These are phyloP conservation scores for Zele albiditarsus DNA, from an alignment of 2,888 invertebrate genomes.

Conservation along the genomic window DNA sequence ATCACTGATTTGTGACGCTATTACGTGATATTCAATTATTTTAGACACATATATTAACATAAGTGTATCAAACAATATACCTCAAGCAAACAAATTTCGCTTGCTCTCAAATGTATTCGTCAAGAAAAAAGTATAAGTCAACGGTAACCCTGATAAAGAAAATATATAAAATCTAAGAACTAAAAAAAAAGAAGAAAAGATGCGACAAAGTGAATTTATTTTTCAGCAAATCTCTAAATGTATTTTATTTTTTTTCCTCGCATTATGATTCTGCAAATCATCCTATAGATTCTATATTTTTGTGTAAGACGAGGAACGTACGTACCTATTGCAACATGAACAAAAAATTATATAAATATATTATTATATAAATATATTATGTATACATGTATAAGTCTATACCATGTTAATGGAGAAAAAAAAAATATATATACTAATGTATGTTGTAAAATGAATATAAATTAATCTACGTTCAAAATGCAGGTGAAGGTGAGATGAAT, in stretches of 20 bases:
- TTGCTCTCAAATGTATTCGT: slow-evolving; percentile 33
- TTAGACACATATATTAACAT: slow-evolving; percentile 21
- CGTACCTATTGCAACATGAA: slow-evolving; percentile 64
- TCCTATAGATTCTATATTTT: slow-evolving; percentile 71
- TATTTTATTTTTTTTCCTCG: slow-evolving; percentile 42
- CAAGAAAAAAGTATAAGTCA: slow-evolving; percentile 28
- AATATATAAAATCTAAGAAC: slow-evolving; percentile 12
- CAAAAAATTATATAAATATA: slow-evolving; percentile 54
- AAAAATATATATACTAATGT: slow-evolving; percentile 58
- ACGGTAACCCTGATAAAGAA: neutral
- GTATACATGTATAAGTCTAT: slow-evolving; percentile 67
- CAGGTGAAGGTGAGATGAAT: slow-evolving; percentile 36
- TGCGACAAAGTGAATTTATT: slow-evolving; percentile 22
- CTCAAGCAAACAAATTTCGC: slow-evolving; percentile 34
- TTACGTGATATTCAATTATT: slow-evolving; percentile 5
- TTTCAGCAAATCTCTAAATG: slow-evolving; percentile 25
- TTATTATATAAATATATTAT: slow-evolving; percentile 55
- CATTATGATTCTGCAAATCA: slow-evolving; percentile 54
- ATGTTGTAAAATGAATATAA: slow-evolving; percentile 71
- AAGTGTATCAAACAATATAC: slow-evolving; percentile 41
- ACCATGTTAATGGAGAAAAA: slow-evolving; percentile 69
- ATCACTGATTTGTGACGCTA: neutral
- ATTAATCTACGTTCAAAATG: slow-evolving; percentile 69
- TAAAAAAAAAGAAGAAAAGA: slow-evolving; percentile 21
- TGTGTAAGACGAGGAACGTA: slow-evolving; percentile 67